Percentiles rank a stretch among this genome's conserved stretches.
Conservation (phyloP, 2,797 vertebrate species). For the Pseudochromis fuscus region DNA sequence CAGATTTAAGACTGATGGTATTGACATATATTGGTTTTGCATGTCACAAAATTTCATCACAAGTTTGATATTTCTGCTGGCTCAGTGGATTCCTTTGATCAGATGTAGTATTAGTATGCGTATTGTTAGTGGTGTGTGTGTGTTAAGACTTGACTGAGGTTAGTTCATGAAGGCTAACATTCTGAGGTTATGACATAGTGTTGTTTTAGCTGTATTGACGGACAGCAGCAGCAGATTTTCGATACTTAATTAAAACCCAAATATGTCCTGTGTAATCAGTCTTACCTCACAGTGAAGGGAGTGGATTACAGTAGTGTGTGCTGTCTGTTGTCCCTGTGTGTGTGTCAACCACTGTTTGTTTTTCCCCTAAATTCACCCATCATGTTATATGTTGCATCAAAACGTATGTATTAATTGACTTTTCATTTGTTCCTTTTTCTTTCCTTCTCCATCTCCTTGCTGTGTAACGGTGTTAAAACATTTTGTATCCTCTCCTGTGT, state of each 20-base stretch:
- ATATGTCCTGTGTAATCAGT: neutral
- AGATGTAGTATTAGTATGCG: neutral
- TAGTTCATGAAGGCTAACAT: constrained; percentile 1
- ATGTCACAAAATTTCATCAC: constrained; percentile 1
- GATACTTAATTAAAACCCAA: neutral
- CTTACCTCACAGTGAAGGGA: neutral
- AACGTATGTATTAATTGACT: constrained; percentile 26
- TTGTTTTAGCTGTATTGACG: neutral
- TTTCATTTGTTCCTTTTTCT: constrained; percentile 36
- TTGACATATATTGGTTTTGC: constrained; percentile 34
- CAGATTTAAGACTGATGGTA: constrained; percentile 20
- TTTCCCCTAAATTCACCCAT: constrained; percentile 17
- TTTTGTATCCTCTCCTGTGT: neutral
- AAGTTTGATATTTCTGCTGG: constrained; percentile 20
- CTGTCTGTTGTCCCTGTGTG: constrained; percentile 6
- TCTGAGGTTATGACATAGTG: neutral
- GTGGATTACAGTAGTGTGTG: neutral
- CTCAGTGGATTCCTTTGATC: constrained; percentile 23
- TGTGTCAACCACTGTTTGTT: constrained; percentile 22
- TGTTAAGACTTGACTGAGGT: neutral
- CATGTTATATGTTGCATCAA: constrained; percentile 18
- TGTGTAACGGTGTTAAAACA: constrained; percentile 12
- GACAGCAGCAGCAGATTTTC: neutral
- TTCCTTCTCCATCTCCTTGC: constrained; percentile 26
- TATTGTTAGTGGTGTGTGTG: neutral